Percentiles rank a stretch among this genome's conserved stretches.
Evolutionary conservation across 2,888 invertebrate genomes (phyloP).

Genomic region (Phalera bucephala): DNA sequence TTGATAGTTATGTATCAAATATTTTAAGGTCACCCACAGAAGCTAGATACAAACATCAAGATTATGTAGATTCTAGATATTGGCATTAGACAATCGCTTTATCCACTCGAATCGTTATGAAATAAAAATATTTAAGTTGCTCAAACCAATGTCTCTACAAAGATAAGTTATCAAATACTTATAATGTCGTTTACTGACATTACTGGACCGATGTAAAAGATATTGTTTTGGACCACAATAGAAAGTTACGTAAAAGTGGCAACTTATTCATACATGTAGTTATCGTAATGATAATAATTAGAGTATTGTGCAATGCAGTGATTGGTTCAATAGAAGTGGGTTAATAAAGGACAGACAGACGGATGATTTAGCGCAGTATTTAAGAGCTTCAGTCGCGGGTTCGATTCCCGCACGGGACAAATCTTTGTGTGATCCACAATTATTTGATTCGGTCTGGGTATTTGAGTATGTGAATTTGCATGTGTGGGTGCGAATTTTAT

Average conservation of each 20-base stretch:
- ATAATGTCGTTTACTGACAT: slow-evolving; percentile 2
- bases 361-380: no score
- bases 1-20: no score
- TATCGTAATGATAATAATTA: not conserved
- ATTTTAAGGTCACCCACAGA: not conserved
- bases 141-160: not conserved
- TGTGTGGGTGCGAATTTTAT: no score
- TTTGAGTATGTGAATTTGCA: no score
- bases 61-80: not conserved
- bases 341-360: no score
- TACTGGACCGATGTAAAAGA: not conserved
- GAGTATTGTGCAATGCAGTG: not conserved
- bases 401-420: no score
- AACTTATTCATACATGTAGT: not conserved
- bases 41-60: not conserved
- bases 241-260: slow-evolving; percentile 2
- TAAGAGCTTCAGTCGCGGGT: no score
- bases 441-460: no score
- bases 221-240: not conserved
- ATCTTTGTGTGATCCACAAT: no score
- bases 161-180: slow-evolving; percentile 1
- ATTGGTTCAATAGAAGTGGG: not conserved
- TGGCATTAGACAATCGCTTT: not conserved
- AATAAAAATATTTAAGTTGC: slow-evolving; percentile 1
- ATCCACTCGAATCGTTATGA: not conserved